phyloP scores from a whole-genome alignment of 30 jellyfish, hydroid and myxozoan species.

The Chironex yamaguchii region DNA sequence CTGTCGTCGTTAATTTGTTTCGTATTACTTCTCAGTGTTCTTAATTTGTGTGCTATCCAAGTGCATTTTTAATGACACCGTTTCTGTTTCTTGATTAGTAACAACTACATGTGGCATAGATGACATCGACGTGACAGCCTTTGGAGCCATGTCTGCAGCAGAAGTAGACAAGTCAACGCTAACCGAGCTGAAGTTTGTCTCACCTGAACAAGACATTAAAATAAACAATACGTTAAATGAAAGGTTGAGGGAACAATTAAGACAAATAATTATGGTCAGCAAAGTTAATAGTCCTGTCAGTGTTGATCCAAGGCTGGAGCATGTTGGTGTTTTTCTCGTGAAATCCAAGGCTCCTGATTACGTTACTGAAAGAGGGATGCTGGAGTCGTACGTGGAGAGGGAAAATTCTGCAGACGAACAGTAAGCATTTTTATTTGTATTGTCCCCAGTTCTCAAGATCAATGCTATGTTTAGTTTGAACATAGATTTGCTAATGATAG shows the following conservation, averaged over 20 bases:
- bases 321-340: constrained; percentile 8
- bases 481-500: too few relatives aligned
- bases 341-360: constrained; percentile 43
- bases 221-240: neutral
- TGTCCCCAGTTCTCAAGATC: too few relatives aligned
- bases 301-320: constrained; percentile 37
- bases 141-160: neutral
- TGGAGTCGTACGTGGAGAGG: constrained; percentile 24
- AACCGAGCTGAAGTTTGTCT: neutral
- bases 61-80: too few relatives aligned
- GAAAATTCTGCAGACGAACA: neutral
- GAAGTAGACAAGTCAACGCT: neutral
- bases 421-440: constrained; percentile 6
- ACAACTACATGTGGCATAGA: neutral
- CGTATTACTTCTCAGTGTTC: too few relatives aligned
- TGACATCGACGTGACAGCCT: neutral
- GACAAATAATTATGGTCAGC: too few relatives aligned
- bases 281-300: constrained; percentile 35
- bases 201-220: neutral
- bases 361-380: constrained; percentile 17
- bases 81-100: too few relatives aligned
- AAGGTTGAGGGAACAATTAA: neutral
- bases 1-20: too few relatives aligned
- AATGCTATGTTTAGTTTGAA: too few relatives aligned
- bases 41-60: too few relatives aligned